Percentiles rank a stretch among this genome's conserved stretches.
These are phyloP conservation scores for Atta cephalotes DNA, from an alignment of 1,140 invertebrate genomes.

Conservation along the genomic window DNA sequence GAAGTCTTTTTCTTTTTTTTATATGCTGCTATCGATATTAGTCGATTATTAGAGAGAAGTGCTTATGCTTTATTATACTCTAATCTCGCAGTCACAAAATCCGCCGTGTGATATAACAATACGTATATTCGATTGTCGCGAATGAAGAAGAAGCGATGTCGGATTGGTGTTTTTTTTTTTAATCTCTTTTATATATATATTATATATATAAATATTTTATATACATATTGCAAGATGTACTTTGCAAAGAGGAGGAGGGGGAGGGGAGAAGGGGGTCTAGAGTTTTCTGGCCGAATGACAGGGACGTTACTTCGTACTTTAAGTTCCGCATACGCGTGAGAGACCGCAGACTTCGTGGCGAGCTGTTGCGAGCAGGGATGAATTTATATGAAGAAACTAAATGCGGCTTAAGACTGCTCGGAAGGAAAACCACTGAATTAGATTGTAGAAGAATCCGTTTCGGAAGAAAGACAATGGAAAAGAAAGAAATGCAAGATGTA, in stretches of 20 bases:
- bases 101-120: slow-evolving; percentile 77
- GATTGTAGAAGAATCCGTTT: not conserved
- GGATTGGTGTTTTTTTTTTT: slow-evolving; percentile 65
- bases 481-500: not conserved
- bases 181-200: slow-evolving; percentile 56
- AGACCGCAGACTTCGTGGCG: slow-evolving; percentile 65
- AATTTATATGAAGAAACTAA: slow-evolving; percentile 17
- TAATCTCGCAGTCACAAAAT: slow-evolving; percentile 84
- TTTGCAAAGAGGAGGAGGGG: slow-evolving; percentile 29
- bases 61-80: slow-evolving; percentile 74
- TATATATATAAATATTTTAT: slow-evolving; percentile 69
- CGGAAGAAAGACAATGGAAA: not conserved
- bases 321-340: slow-evolving; percentile 65
- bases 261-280: not conserved
- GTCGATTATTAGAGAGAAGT: slow-evolving; percentile 63
- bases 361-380: slow-evolving; percentile 49
- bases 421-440: not conserved
- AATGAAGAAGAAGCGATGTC: slow-evolving; percentile 43
- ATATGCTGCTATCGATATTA: slow-evolving; percentile 59
- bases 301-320: slow-evolving; percentile 71
- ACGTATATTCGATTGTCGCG: slow-evolving; percentile 65
- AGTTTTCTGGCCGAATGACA: slow-evolving; percentile 66
- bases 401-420: slow-evolving; percentile 4
- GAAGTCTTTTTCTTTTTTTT: slow-evolving; percentile 42
- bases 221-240: slow-evolving; percentile 61